Conservation (phyloP, 1,140 invertebrate genomes). For the Calephelis nemesis region DNA sequence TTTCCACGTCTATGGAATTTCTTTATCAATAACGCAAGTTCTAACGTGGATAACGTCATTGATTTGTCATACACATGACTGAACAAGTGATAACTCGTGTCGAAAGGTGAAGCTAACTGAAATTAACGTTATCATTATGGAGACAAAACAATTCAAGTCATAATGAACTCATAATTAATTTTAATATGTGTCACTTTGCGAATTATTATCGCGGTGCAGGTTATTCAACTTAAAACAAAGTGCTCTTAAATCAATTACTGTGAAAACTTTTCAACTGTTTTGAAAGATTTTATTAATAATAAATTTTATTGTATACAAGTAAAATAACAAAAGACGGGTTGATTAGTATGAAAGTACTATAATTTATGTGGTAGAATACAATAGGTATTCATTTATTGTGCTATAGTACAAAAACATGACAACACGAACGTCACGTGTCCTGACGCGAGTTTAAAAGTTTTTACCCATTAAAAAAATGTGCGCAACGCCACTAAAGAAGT, state of each 20-base stretch:
- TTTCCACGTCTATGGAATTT: conserved; percentile 9
- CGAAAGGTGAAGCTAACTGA: conserved; percentile 8
- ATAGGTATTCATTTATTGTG: too few species aligned
- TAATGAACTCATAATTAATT: conserved; percentile 11
- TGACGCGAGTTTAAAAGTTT: too few species aligned
- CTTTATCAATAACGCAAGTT: conserved; percentile 1
- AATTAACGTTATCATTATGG: background rate
- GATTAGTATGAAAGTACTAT: too few species aligned
- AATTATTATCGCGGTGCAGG: conserved; percentile 7
- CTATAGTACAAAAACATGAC: too few species aligned
- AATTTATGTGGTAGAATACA: too few species aligned
- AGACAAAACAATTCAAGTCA: conserved; percentile 9
- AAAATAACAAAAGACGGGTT: too few species aligned
- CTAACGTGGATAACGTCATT: conserved; percentile 1
- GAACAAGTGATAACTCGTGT: background rate
- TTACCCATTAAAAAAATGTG: too few species aligned
- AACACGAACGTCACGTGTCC: too few species aligned
- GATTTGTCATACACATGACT: conserved; percentile 14
- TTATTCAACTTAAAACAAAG: conserved; percentile 13
- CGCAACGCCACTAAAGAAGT: too few species aligned
- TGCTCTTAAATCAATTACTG: conserved; percentile 9
- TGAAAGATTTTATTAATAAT: too few species aligned
- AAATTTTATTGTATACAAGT: too few species aligned
- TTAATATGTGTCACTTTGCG: conserved; percentile 16
- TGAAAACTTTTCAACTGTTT: too few species aligned